Evolutionary conservation across 2,113 vertebrate genomes (phyloP), one percentile per base, ranked within the genome.

Genomic region (Nyctibius bracteatus): DNA sequence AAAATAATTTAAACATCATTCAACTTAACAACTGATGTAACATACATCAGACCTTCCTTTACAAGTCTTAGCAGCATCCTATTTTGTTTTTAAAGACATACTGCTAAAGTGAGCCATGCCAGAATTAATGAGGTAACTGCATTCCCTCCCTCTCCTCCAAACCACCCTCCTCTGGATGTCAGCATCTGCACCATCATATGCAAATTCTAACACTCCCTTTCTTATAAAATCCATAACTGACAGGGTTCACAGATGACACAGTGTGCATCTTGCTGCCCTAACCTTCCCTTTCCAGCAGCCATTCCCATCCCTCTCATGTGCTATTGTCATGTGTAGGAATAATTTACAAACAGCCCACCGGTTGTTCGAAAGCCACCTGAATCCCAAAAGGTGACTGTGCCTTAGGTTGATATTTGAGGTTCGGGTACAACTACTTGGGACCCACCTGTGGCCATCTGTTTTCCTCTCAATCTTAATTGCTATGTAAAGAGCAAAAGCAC

Each of bases 121-220:
- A 3, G 67, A 83, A 77, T 57, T 80, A 72, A 68, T 5, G 10
- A 18, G 18, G 28, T 77, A 57, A 44, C 21, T 1, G 3, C 35
- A 47, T 62, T 55, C 30, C 41, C 49, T 59, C 31, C 39, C 41
- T 58, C 13, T 47, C n/a, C 77, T 79, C 44, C 23, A 43, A 67
- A 43, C 21, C 58, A 41, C 12, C 28, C 15, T 52, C 13, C 27
- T 70, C 59, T 73, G 37, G 47, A 47, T 43, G 28, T 31, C 8
- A 18, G 30, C 62, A 63, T n/a, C 19, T 6, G 2, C 39, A 62
- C 24, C 0, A 0, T 41, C 47, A 33, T 49, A 47, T 7, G 9
- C 28, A 54, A 74, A 94, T n/a, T 51, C 43, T 57, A 57, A 43
- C 41, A 79, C 54, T 83, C 28, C 9, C 14, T 37, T 35, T 28